These are phyloP conservation scores for Glyptemys insculpta DNA, from an alignment of 2,797 vertebrate species.

Conservation along the genomic window DNA sequence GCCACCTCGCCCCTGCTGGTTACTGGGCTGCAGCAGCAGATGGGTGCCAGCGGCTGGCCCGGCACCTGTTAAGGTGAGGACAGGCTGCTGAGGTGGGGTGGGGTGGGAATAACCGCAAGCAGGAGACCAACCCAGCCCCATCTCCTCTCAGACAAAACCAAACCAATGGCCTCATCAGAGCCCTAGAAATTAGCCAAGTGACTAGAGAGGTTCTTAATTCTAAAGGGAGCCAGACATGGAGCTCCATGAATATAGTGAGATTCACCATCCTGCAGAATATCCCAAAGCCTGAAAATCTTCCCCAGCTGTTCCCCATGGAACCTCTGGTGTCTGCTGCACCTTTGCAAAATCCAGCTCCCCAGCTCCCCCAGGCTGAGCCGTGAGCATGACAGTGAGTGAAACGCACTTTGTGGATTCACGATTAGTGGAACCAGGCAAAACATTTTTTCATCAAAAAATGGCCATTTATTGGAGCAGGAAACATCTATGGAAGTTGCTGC, in stretches of 20 bases:
- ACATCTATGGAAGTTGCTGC: not conserved
- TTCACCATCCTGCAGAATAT: not conserved
- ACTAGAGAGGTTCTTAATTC: not conserved
- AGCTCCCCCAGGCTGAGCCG: not conserved
- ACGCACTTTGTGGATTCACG: not conserved
- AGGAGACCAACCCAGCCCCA: not conserved
- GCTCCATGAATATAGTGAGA: not conserved
- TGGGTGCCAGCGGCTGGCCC: too few relatives aligned
- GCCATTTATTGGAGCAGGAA: not conserved
- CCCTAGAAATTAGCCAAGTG: not conserved
- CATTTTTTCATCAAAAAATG: not conserved
- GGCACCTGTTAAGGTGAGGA: not conserved
- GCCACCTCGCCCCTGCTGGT: not conserved
- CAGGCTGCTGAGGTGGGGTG: not conserved
- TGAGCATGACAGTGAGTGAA: not conserved
- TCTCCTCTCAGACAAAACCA: not conserved
- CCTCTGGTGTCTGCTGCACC: not conserved
- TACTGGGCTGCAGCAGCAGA: not conserved
- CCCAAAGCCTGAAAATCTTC: not conserved
- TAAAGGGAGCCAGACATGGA: not conserved
- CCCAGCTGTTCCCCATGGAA: not conserved
- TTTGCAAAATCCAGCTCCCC: not conserved
- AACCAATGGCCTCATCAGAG: not conserved
- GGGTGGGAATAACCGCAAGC: too few relatives aligned
- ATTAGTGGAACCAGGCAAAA: not conserved